These are phyloP conservation scores for Neogobius melanostomus DNA, from an alignment of 2,113 vertebrate species.

Conservation along the genomic window DNA sequence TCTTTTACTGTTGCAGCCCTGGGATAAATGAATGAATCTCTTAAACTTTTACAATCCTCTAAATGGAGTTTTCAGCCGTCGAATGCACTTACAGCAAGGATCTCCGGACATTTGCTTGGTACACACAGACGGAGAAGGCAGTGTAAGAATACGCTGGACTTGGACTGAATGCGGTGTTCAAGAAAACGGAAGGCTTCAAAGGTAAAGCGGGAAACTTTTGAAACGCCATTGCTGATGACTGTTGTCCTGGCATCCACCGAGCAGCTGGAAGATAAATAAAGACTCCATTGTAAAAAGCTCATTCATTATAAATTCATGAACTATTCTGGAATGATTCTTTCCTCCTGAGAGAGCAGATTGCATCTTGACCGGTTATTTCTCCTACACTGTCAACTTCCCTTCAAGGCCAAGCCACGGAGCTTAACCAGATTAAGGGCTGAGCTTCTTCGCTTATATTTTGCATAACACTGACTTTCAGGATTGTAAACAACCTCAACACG, in stretches of 20 bases:
- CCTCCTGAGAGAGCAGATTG: no score
- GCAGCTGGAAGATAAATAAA: slow-evolving; percentile 58
- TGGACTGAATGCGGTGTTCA: slow-evolving; percentile 62
- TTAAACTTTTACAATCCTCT: not conserved
- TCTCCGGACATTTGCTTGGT: slow-evolving; percentile 65
- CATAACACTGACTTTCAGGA: no score
- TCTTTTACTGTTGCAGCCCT: slow-evolving; percentile 64
- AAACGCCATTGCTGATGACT: slow-evolving; percentile 66
- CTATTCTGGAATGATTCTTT: no score
- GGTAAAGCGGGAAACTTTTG: slow-evolving; percentile 60
- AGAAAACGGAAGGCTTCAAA: slow-evolving; percentile 82
- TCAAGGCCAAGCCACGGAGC: no score
- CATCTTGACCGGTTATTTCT: no score
- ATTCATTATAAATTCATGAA: not conserved
- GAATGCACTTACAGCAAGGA: slow-evolving; percentile 59
- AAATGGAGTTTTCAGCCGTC: not conserved
- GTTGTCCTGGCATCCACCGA: slow-evolving; percentile 34
- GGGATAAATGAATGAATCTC: not conserved
- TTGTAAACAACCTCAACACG: no score
- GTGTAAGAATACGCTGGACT: slow-evolving; percentile 76
- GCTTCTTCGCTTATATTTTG: no score
- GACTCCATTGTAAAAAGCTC: not conserved
- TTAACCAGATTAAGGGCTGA: no score
- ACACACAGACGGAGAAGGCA: slow-evolving; percentile 79
- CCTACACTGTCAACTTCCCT: no score